Evolutionary conservation across 2,797 vertebrate species (phyloP).

Genomic region (Aphelocoma californica): DNA sequence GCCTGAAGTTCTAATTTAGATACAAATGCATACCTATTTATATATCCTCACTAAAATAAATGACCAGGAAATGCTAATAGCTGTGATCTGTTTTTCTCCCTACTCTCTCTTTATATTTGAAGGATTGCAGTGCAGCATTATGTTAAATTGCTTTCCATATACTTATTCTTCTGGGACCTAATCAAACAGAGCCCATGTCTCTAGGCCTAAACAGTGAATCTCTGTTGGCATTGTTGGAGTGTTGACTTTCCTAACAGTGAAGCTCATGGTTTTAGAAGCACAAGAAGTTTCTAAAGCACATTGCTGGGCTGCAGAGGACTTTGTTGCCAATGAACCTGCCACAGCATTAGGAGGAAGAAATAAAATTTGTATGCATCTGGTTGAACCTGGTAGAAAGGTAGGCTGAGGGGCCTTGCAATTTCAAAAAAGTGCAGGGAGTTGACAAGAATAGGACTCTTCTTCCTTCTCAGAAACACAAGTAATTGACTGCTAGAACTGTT

Average conservation of each 20-base stretch:
- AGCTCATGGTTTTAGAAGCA: background rate
- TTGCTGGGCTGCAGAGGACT: background rate
- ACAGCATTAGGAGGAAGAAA: background rate
- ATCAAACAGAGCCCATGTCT: conserved; percentile 1
- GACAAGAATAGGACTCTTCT: conserved; percentile 37
- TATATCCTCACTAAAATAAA: background rate
- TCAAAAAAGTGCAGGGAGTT: background rate
- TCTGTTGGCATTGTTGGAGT: background rate
- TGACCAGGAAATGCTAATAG: background rate
- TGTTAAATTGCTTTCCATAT: background rate
- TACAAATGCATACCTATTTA: background rate
- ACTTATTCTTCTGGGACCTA: background rate
- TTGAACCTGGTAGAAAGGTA: background rate
- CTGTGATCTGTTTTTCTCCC: background rate
- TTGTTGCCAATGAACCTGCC: background rate
- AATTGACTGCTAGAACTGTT: conserved; percentile 67
- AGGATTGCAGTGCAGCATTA: background rate
- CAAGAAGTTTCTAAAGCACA: background rate
- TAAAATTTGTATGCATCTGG: background rate
- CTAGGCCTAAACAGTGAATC: background rate
- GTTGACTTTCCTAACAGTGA: background rate
- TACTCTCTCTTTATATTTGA: background rate
- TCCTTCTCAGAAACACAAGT: conserved; percentile 51
- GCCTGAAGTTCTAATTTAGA: background rate
- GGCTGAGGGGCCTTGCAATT: background rate